Base-by-base conservation (phyloP, 2,888 invertebrate species). In the Camptogramma bilineatum region DNA sequence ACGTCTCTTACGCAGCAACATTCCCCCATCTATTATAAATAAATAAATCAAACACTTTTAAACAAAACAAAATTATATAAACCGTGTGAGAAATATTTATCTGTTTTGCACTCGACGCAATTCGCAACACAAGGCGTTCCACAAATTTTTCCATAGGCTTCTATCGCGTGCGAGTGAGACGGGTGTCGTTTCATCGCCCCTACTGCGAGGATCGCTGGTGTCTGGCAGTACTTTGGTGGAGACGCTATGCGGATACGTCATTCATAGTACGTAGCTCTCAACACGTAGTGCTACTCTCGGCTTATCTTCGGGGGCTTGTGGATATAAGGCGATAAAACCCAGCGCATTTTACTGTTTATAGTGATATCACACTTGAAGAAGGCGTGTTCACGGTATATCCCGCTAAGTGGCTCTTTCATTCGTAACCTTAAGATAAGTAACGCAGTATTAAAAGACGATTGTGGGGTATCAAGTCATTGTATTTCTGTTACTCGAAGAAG, bases 201-300 rank as follows among this genome's bases (percentile, higher is more conserved):
- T 83, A 83, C 86, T 85, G 80, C 55, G 57, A 83, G 74, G 73
- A 75, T 77, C 71, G 80, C 83, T 84, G 75, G 76, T 80, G 90
- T 91, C 90, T 90, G 81, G 82, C 84, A 74, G 74, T 80, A 87
- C 80, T 90, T 84, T 79, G 52, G 84, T 81, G 81, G 87, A 83
- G 85, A 83, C 84, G 80, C 79, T 75, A n/a, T n/a, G 78, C 62
- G 74, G 73, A 82, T 84, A 91, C 93, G 93, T 92, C 88, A 88
- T 86, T 93, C 88, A 91, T 90, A 89, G 93, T 93, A 93, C 93
- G 93, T 93, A 93, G 93, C 93, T 93, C 88, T 90, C 85, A 87
- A 91, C 93, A 83, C 83, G 84, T 83, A 85, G 91, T 91, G 79
- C 78, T 86, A 90, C 87, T 87, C 85, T 84, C 75, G 54, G 70